Conservation (phyloP, 2,797 vertebrate genomes). For the Sebastes vulpes region DNA sequence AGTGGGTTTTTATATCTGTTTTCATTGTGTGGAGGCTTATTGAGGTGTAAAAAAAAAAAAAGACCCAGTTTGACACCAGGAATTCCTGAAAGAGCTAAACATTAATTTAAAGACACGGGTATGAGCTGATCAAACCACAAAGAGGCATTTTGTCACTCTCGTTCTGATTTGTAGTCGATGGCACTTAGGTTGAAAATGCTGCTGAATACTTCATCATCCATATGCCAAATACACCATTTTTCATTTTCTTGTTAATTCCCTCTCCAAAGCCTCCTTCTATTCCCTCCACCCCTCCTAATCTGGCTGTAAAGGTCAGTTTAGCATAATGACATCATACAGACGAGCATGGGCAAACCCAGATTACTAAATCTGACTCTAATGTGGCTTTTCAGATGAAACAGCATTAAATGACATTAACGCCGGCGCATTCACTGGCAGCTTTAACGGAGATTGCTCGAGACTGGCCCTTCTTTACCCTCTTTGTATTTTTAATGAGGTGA, state of each 20-base stretch:
- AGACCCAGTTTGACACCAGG: constrained; percentile 24
- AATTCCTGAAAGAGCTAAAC: constrained; percentile 66
- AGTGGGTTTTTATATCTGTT: background rate
- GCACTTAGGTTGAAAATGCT: constrained; percentile 67
- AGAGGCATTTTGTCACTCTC: constrained; percentile 58
- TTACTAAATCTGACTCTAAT: constrained; percentile 85
- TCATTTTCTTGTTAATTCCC: constrained; percentile 85
- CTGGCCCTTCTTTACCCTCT: constrained; percentile 79
- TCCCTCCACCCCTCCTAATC: constrained; percentile 80
- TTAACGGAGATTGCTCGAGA: constrained; percentile 81
- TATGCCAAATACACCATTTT: constrained; percentile 79
- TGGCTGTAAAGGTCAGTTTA: constrained; percentile 88
- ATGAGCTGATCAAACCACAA: constrained; percentile 54
- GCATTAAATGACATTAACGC: constrained; percentile 85
- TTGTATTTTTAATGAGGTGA: constrained; percentile 87
- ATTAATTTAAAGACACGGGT: constrained; percentile 59
- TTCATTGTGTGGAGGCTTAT: constrained; percentile 6
- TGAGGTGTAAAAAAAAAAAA: constrained; percentile 16
- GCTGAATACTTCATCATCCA: constrained; percentile 77
- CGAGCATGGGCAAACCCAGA: constrained; percentile 80
- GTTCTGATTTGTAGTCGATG: constrained; percentile 66
- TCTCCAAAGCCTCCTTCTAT: constrained; percentile 78
- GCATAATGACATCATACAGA: constrained; percentile 88
- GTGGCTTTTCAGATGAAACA: constrained; percentile 84
- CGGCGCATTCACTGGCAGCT: constrained; percentile 77